Evolutionary conservation across 2,888 invertebrate genomes (phyloP).

Genomic region (Pristionchus maxplancki): DNA sequence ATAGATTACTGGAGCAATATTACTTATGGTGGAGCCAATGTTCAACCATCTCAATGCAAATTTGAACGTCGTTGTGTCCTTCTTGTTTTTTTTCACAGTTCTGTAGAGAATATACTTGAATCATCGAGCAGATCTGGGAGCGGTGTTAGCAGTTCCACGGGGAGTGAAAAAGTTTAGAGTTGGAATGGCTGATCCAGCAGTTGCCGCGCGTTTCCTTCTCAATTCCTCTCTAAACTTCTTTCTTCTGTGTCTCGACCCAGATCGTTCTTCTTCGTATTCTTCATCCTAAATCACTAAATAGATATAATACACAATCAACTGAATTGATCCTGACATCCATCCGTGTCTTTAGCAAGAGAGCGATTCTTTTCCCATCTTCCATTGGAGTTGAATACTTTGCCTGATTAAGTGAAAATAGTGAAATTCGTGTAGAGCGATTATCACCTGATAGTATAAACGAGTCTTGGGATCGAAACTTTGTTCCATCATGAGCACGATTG

Average conservation of each 20-base stretch:
- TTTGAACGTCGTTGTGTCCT: no score
- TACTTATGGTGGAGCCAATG: no score
- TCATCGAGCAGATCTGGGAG: background rate
- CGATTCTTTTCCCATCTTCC: constrained; percentile 70
- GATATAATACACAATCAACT: background rate
- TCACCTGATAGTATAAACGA: constrained; percentile 87
- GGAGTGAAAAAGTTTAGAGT: constrained; percentile 40
- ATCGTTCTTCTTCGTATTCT: constrained; percentile 87
- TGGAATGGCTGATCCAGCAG: background rate
- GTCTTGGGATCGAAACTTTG: constrained; percentile 93
- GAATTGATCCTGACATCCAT: constrained; percentile 57
- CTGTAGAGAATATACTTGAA: background rate
- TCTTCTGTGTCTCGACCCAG: constrained; percentile 45
- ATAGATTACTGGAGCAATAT: no score
- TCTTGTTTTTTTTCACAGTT: no score
- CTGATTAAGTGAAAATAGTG: background rate
- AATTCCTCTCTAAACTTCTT: constrained; percentile 50
- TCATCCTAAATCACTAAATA: constrained; percentile 86
- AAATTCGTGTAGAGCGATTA: background rate
- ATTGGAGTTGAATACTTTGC: constrained; percentile 91
- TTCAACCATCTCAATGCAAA: no score
- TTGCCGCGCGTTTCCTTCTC: background rate
- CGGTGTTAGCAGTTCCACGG: background rate
- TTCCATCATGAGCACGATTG: constrained; percentile 96
- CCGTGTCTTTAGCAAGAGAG: constrained; percentile 67